Evolutionary conservation across 2,888 invertebrate genomes (phyloP).

Genomic region (Arge pagana): DNA sequence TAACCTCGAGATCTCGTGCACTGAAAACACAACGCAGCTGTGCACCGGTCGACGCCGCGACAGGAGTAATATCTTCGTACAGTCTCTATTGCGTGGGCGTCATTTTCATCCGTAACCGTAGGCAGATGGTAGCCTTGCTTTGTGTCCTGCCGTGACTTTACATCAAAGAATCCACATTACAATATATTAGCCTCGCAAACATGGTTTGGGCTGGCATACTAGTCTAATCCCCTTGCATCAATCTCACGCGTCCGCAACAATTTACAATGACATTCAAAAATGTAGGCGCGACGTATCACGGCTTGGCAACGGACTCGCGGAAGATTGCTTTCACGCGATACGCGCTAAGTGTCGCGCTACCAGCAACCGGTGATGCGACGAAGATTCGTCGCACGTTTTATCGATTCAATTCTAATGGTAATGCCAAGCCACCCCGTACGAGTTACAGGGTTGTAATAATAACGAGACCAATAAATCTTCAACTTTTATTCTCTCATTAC

Average conservation of each 20-base stretch:
- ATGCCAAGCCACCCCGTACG: too few relatives aligned
- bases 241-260: too few relatives aligned
- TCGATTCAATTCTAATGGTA: too few relatives aligned
- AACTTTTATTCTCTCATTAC: too few relatives aligned
- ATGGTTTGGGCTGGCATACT: background rate
- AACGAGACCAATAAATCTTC: too few relatives aligned
- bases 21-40: background rate
- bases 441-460: too few relatives aligned
- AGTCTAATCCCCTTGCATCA: too few relatives aligned
- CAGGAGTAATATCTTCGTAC: background rate
- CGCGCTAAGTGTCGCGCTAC: too few relatives aligned
- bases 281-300: background rate
- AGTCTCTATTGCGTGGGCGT: slow-evolving; percentile 4
- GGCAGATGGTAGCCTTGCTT: slow-evolving; percentile 16
- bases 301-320: too few relatives aligned
- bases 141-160: slow-evolving; percentile 10
- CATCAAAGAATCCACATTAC: background rate
- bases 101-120: background rate
- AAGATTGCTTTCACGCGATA: background rate
- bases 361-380: too few relatives aligned
- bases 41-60: background rate
- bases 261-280: slow-evolving; percentile 9
- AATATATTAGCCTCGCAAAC: slow-evolving; percentile 5
- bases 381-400: too few relatives aligned
- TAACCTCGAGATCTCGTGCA: slow-evolving; percentile 1